Percentiles rank a stretch among this genome's conserved stretches.
These are phyloP conservation scores for Rhinoraja longicauda DNA, from an alignment of 2,797 vertebrate species.

Conservation along the genomic window DNA sequence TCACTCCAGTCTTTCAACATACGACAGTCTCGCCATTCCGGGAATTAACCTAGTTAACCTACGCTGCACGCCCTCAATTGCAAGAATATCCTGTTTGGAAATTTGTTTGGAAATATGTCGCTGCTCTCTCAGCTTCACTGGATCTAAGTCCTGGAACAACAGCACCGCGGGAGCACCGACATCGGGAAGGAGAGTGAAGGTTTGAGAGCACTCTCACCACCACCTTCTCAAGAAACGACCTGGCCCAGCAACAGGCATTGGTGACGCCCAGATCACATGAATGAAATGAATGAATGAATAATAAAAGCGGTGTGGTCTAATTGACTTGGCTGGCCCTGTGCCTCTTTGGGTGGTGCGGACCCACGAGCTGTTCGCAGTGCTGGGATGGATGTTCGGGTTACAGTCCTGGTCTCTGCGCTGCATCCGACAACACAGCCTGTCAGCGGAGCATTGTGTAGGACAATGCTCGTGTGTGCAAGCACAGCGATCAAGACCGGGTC, in stretches of 20 bases:
- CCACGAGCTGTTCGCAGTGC: background rate
- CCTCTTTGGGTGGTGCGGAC: background rate
- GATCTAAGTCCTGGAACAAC: too few relatives aligned
- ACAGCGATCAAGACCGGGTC: background rate
- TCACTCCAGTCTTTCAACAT: too few relatives aligned
- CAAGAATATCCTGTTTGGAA: too few relatives aligned
- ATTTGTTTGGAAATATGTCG: too few relatives aligned
- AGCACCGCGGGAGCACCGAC: too few relatives aligned
- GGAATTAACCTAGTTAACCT: too few relatives aligned
- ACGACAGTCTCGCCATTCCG: too few relatives aligned
- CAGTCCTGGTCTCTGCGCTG: background rate
- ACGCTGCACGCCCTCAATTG: too few relatives aligned
- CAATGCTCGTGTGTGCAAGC: conserved; percentile 7
- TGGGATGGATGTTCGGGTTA: background rate
- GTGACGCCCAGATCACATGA: background rate
- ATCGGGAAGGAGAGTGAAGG: background rate
- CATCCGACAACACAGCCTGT: background rate
- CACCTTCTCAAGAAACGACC: background rate
- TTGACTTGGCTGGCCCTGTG: background rate
- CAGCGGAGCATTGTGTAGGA: background rate
- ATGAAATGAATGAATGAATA: too few relatives aligned
- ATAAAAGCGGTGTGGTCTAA: background rate
- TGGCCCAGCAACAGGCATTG: background rate
- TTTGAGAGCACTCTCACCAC: background rate
- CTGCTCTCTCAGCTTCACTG: too few relatives aligned